phyloP scores from a whole-genome alignment of 2,888 invertebrate species.

The Andrena dorsata region DNA sequence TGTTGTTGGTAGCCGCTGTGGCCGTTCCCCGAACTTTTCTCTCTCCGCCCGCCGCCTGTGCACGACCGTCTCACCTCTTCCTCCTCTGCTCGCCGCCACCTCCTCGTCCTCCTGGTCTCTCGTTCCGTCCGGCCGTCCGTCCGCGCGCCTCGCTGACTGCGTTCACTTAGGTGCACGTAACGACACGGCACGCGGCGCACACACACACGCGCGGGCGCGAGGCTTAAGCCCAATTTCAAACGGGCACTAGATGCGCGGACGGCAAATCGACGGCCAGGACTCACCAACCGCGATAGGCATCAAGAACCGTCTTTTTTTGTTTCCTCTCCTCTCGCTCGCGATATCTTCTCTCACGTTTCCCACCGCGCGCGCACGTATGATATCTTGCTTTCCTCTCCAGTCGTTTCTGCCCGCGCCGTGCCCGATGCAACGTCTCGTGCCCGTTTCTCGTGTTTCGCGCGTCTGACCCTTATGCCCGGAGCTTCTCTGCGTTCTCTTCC shows the following conservation, averaged over 20 bases:
- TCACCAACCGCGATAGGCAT: constrained; percentile 53
- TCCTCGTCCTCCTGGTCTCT: constrained; percentile 55
- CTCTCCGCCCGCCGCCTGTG: constrained; percentile 38
- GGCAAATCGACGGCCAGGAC: constrained; percentile 57
- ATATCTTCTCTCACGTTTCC: constrained; percentile 14
- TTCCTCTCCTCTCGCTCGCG: background rate
- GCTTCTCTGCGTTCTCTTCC: constrained; percentile 36
- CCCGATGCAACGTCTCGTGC: constrained; percentile 32
- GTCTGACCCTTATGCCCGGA: constrained; percentile 41
- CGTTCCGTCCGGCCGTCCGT: constrained; percentile 57
- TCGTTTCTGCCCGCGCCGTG: constrained; percentile 14
- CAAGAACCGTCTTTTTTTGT: constrained; percentile 35
- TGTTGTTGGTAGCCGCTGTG: constrained; percentile 48
- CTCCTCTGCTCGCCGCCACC: constrained; percentile 47
- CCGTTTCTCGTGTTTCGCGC: background rate
- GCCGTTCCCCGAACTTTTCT: constrained; percentile 55
- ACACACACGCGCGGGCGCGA: constrained; percentile 39
- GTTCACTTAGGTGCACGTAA: constrained; percentile 61
- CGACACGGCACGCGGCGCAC: constrained; percentile 24
- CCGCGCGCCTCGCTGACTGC: constrained; percentile 69
- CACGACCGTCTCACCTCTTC: constrained; percentile 50
- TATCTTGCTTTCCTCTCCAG: constrained; percentile 8
- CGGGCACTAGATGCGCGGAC: constrained; percentile 64
- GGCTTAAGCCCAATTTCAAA: constrained; percentile 53
- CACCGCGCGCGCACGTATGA: background rate